Evolutionary conservation across 2,113 vertebrate species (phyloP).

Genomic region (Vidua macroura): DNA sequence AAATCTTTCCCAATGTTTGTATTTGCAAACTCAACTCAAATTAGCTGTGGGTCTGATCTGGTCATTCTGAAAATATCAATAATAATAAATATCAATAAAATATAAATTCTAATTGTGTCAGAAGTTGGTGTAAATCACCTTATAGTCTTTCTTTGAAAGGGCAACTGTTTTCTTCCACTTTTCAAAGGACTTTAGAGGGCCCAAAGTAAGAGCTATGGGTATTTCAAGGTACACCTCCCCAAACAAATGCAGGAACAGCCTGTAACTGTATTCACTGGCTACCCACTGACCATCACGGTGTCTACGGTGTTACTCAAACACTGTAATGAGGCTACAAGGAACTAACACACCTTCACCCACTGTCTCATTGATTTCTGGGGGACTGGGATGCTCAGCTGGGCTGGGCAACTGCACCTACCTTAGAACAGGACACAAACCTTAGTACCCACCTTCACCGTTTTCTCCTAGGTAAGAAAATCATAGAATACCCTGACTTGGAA

Average conservation of each 20-base stretch:
- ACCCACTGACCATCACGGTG: background rate
- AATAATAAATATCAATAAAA: background rate
- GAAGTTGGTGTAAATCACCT: background rate
- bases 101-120: background rate
- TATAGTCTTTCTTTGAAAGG: background rate
- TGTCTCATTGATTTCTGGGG: background rate
- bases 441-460: background rate
- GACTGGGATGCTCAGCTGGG: background rate
- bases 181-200: background rate
- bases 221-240: background rate
- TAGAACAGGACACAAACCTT: background rate
- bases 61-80: background rate
- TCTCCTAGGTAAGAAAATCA: background rate
- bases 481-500: background rate
- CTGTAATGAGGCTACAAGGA: background rate
- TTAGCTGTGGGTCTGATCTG: background rate
- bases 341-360: background rate
- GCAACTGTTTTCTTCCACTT: background rate
- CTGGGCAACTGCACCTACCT: background rate
- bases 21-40: background rate
- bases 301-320: accelerated
- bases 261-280: background rate
- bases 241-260: background rate
- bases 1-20: background rate
- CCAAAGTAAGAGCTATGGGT: background rate